Evolutionary conservation across 2,888 invertebrate species (phyloP), one percentile per base, ranked within the genome.

Genomic region (Ditylenchus weischeri): DNA sequence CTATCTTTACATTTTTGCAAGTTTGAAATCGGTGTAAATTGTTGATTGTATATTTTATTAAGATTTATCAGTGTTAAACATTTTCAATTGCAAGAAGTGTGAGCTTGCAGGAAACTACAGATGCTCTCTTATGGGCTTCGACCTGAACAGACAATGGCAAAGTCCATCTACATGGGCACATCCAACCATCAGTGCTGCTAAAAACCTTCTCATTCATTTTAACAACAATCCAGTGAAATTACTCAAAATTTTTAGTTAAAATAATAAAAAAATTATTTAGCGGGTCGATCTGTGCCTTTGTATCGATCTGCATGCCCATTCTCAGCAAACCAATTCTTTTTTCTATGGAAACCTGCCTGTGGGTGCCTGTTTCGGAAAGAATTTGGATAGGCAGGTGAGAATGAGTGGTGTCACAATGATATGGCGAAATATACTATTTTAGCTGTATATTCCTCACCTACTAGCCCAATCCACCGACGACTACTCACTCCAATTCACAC

Each of bases 251-350:
- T 29, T 29, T 5, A 29, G 29, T 5, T 29, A 4, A 4, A 29
- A 29, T 50, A n/a, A 4, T 50, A 7, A 57, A 13, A 11, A 43
- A 13, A 1, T 29, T 49, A 3, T 21, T 71, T 49, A 29, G 29
- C 29, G 29, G n/a, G 29, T 29, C 5, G 91, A 93, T 76, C 85
- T 96, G 78, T 94, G 95, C 84, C 92, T 94, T 83, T 91, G 93
- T 70, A 88, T 98, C 65, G 96, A 98, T 85, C 87, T 98, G 61
- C 96, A 98, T 84, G 91, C 92, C 10, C 93, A 96, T 83, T 89
- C 91, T 18, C 93, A 91, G 76, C 88, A 92, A 69, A 90, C 91
- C 82, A 95, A 95, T 11, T 69, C 63, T n/a, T 71, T 74, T 59
- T 58, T 76, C n/a, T 71, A 68, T 43, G 75, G 75, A 35, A 73